A percentile compares a stretch with the other conserved stretches of the same genome.
phyloP scores from a whole-genome alignment of 1,140 invertebrate species.

The Drosophila pseudoobscura region DNA sequence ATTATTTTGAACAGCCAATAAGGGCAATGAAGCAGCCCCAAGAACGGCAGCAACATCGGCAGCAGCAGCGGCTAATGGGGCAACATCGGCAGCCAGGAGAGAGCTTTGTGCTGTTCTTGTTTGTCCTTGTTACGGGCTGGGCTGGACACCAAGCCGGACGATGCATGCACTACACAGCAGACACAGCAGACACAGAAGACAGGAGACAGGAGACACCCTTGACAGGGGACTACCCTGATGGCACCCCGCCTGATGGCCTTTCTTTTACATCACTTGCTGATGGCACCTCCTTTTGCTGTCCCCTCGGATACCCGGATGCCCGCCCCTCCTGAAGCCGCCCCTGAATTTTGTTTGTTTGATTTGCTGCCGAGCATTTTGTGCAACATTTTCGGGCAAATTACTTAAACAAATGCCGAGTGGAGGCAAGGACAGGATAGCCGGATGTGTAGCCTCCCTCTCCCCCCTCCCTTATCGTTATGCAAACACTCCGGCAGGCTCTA shows the following conservation, averaged over 20 bases:
- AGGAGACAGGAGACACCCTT: too few species aligned
- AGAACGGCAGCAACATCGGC: slow-evolving; percentile 20
- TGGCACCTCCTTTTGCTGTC: too few species aligned
- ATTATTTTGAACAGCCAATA: slow-evolving; percentile 77
- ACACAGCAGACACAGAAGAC: background rate
- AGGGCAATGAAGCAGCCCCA: slow-evolving; percentile 54
- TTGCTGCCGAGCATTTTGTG: slow-evolving; percentile 56
- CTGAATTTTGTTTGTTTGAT: slow-evolving; percentile 49
- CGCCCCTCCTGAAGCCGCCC: background rate
- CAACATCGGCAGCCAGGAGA: slow-evolving; percentile 29
- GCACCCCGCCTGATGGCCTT: too few species aligned
- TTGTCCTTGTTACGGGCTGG: slow-evolving; percentile 50
- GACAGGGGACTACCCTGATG: slow-evolving; percentile 5
- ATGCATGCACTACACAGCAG: slow-evolving; percentile 34
- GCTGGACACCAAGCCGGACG: slow-evolving; percentile 39
- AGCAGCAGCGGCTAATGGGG: slow-evolving; percentile 13
- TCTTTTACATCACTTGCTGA: too few species aligned
- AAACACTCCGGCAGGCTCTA: slow-evolving; percentile 41
- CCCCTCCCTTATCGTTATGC: slow-evolving; percentile 20
- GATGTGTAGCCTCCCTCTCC: too few species aligned
- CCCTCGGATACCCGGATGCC: too few species aligned
- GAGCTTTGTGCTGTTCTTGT: slow-evolving; percentile 40
- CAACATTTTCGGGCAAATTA: slow-evolving; percentile 71
- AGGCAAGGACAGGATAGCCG: slow-evolving; percentile 3
- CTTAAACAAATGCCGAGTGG: slow-evolving; percentile 61